Evolutionary conservation across 1,140 invertebrate species (phyloP).

Genomic region (Brachionus calyciflorus): DNA sequence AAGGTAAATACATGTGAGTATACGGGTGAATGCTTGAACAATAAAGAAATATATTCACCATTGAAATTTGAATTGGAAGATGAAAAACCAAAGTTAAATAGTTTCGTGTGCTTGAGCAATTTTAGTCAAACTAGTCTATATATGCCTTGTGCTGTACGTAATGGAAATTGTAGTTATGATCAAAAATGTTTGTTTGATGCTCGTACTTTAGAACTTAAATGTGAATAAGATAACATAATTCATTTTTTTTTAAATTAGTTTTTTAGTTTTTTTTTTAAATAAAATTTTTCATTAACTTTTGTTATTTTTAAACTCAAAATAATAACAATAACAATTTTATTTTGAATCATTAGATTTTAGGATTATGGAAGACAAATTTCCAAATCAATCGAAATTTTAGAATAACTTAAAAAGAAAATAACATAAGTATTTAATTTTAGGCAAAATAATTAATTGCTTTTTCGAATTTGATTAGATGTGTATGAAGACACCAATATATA

Average conservation of each 20-base stretch:
- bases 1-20: neutral
- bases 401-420: too few relatives aligned
- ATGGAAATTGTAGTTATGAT: neutral
- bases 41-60: neutral
- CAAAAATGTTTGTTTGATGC: constrained; percentile 10
- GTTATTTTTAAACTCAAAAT: too few relatives aligned
- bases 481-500: too few relatives aligned
- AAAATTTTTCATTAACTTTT: neutral
- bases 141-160: neutral
- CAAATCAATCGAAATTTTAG: too few relatives aligned
- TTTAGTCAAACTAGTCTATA: neutral
- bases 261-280: neutral
- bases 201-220: neutral
- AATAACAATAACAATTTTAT: too few relatives aligned
- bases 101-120: neutral
- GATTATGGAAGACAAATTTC: too few relatives aligned
- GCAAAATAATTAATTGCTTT: too few relatives aligned
- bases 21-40: neutral
- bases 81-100: neutral
- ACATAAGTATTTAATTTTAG: too few relatives aligned
- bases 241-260: neutral
- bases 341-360: too few relatives aligned
- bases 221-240: neutral
- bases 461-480: too few relatives aligned
- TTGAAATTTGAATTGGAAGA: neutral